Percentiles rank a stretch among this genome's conserved stretches.
Conservation (phyloP, 35 echinoderm and acorn worm species). For the Acanthaster planci region DNA sequence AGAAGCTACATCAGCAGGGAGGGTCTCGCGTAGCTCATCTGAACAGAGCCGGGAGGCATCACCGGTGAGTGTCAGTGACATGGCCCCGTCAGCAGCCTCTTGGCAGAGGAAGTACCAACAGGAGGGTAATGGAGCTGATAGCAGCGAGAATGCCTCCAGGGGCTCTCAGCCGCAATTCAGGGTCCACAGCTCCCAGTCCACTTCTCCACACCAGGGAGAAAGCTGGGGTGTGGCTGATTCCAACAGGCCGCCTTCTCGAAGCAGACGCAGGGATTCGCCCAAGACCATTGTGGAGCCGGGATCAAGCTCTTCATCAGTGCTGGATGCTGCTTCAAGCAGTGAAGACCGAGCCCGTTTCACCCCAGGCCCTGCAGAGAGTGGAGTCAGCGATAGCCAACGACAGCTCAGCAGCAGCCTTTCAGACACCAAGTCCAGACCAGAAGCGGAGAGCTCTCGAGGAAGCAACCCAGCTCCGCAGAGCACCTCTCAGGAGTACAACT, state of each 20-base stretch:
- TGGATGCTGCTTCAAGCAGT: conserved; percentile 34
- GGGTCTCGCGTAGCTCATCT: conserved; percentile 9
- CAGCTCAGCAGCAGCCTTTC: background rate
- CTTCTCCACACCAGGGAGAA: conserved; percentile 48
- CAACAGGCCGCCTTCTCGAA: conserved; percentile 10
- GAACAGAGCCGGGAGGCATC: conserved; percentile 34
- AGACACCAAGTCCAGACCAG: conserved; percentile 17
- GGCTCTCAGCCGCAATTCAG: conserved; percentile 41
- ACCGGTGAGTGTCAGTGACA: conserved; percentile 24
- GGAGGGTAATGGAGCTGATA: conserved; percentile 54
- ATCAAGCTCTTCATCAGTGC: conserved; percentile 15
- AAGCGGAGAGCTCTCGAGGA: conserved; percentile 30
- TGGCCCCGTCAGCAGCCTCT: conserved; percentile 12
- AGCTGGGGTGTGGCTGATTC: conserved; percentile 41
- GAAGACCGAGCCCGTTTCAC: conserved; percentile 4
- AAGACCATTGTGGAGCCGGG: conserved; percentile 19
- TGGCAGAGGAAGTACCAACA: conserved; percentile 58
- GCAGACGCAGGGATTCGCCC: conserved; percentile 36
- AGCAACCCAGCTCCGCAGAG: conserved; percentile 30
- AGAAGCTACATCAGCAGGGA: conserved; percentile 1
- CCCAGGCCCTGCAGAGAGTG: conserved; percentile 3
- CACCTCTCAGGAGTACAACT: conserved; percentile 10
- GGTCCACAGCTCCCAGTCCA: conserved; percentile 57
- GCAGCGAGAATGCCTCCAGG: conserved; percentile 43
- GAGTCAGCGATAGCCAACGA: conserved; percentile 34